phyloP scores from a whole-genome alignment of 2,888 invertebrate genomes.

The Ochlodes sylvanus region DNA sequence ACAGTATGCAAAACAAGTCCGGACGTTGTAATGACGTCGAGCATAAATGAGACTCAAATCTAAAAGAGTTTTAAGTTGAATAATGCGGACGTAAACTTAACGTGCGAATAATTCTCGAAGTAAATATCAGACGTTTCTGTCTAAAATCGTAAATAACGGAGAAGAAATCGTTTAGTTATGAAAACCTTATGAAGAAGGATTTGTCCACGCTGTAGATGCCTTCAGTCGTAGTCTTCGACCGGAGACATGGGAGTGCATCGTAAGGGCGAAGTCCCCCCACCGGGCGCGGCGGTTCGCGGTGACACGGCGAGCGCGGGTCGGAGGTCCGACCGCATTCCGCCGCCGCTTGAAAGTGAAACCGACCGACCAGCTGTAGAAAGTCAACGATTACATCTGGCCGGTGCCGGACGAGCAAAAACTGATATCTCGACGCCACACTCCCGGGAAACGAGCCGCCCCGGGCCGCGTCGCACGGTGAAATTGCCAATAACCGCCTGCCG shows the following conservation, averaged over 20 bases:
- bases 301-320: slow-evolving; percentile 68
- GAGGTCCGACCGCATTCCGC: slow-evolving; percentile 83
- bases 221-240: background rate
- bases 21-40: slow-evolving; percentile 22
- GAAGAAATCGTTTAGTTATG: too few relatives aligned
- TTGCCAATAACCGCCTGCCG: slow-evolving; percentile 63
- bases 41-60: background rate
- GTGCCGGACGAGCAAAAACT: slow-evolving; percentile 70
- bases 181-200: too few relatives aligned
- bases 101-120: background rate
- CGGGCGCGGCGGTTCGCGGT: slow-evolving; percentile 49
- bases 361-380: slow-evolving; percentile 80
- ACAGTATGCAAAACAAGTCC: slow-evolving; percentile 56
- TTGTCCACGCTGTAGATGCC: background rate
- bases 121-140: background rate
- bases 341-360: slow-evolving; percentile 83
- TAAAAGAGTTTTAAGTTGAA: background rate
- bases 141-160: too few relatives aligned
- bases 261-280: slow-evolving; percentile 14
- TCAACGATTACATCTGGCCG: slow-evolving; percentile 69
- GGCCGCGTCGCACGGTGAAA: slow-evolving; percentile 67
- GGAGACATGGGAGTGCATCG: slow-evolving; percentile 25
- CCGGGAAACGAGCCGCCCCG: slow-evolving; percentile 76
- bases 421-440: slow-evolving; percentile 65
- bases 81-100: background rate